Base-by-base conservation (phyloP, 2,113 vertebrate species). In the Bubo bubo region DNA sequence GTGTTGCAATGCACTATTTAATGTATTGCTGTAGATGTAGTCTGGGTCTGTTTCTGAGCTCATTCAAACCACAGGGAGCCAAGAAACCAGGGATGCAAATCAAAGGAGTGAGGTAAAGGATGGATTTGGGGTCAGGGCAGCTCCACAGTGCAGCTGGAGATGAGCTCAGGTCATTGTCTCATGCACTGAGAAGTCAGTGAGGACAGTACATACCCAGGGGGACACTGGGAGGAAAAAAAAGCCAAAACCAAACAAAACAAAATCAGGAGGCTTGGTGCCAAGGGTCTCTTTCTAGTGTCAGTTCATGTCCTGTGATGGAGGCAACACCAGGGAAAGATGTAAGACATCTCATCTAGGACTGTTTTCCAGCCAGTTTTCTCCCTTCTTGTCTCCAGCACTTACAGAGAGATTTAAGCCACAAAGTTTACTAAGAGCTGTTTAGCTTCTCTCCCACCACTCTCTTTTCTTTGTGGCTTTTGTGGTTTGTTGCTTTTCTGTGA, bases 241-340 rank as follows among this genome's bases (percentile, higher is more conserved):
- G 20, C 10, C 17, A 41, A 12, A 7, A 3, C 6, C 22, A 52
- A 49, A 60, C 3, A 27, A 68, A 58, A 45, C 4, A 27, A 72
- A 63, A 67, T 39, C 43, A 62, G 28, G 45, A 75, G 24, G 3
- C 26, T 24, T 66, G 15, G 34, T 91, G 37, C 28, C 32, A 41
- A 52, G 13, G 3, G 22, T 6, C 5, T 90, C 22, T 4, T 79
- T 73, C 28, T 27, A 52, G 8, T 17, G 13, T 15, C 39, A 26
- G 22, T 56, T 56, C 2, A 0, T 12, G 60, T 63, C 53, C 41
- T 63, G 35, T 1, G 0, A 5, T 47, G 34, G 43, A 58, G 62
- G 22, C 21, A 58, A 70, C 49, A 53, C 13, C 43, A 49, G 45
- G 26, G 32, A 37, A 66, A 60, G 56, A 53, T 41, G 30, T 27